These are phyloP conservation scores for Reinhardtius hippoglossoides DNA, from an alignment of 2,113 vertebrate species.

Conservation along the genomic window DNA sequence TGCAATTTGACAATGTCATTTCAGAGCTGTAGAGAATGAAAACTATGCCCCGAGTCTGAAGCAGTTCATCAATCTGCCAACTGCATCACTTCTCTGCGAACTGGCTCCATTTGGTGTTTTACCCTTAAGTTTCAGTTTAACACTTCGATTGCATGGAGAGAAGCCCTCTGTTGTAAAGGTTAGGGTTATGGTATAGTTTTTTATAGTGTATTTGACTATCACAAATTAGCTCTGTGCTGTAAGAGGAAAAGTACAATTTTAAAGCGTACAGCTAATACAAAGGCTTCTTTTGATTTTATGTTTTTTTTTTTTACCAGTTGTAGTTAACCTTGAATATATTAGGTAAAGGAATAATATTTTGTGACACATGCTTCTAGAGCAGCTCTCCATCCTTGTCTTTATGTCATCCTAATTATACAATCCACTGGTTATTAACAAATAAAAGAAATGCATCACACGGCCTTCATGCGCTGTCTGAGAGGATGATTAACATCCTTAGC, in stretches of 20 bases:
- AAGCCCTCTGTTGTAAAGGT: too few relatives aligned
- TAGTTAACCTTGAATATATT: neutral
- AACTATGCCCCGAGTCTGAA: slow-evolving; percentile 34
- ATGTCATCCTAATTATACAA: neutral
- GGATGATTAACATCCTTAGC: neutral
- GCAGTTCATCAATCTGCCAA: slow-evolving; percentile 38
- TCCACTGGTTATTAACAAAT: neutral
- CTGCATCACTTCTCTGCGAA: neutral
- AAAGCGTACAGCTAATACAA: neutral
- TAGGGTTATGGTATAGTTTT: neutral
- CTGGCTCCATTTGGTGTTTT: slow-evolving; percentile 18
- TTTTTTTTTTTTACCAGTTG: neutral
- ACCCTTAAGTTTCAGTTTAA: slow-evolving; percentile 4
- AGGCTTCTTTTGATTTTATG: too few relatives aligned
- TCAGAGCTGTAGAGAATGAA: slow-evolving; percentile 47
- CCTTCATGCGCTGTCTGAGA: neutral
- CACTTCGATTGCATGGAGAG: neutral
- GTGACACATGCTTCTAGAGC: neutral
- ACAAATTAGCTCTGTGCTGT: neutral
- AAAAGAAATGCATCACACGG: neutral
- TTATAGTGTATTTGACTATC: neutral
- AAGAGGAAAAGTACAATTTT: neutral
- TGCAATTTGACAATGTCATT: slow-evolving; percentile 60
- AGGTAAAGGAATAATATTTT: neutral
- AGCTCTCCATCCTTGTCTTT: neutral